phyloP scores from a whole-genome alignment of 2,888 invertebrate genomes.

The Cremastinae sp. region DNA sequence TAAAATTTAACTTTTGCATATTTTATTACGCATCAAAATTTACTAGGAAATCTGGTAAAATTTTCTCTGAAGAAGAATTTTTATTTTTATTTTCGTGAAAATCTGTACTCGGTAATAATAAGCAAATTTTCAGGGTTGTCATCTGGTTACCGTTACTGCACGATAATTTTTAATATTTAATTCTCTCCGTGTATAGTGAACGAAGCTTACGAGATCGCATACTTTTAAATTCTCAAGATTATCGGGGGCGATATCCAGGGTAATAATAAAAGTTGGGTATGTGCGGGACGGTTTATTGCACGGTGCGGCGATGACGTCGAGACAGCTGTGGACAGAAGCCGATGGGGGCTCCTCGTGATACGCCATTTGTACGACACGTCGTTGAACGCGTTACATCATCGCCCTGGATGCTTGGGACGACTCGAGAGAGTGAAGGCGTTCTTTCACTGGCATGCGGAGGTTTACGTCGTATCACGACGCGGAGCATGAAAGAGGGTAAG shows the following conservation, averaged over 20 bases:
- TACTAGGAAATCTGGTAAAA: too few relatives aligned
- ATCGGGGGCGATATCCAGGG: slow-evolving; percentile 1
- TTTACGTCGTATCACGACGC: slow-evolving; percentile 34
- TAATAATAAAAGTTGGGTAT: slow-evolving; percentile 7
- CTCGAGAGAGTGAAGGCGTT: slow-evolving; percentile 28
- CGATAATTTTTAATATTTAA: too few relatives aligned
- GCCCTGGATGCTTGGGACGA: slow-evolving; percentile 28
- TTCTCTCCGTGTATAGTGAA: too few relatives aligned
- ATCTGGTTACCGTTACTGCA: too few relatives aligned
- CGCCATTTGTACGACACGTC: slow-evolving; percentile 50
- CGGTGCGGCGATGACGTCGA: slow-evolving; percentile 16
- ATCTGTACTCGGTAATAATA: too few relatives aligned
- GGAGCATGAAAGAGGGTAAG: slow-evolving; percentile 16
- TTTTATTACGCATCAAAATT: too few relatives aligned
- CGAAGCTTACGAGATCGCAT: background rate
- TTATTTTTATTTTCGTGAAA: too few relatives aligned
- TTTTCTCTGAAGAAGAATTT: too few relatives aligned
- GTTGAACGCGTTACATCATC: slow-evolving; percentile 36
- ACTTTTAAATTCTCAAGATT: background rate
- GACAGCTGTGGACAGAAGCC: slow-evolving; percentile 7
- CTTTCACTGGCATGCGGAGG: background rate
- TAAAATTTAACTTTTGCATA: too few relatives aligned
- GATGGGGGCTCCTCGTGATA: slow-evolving; percentile 27
- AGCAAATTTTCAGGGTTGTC: too few relatives aligned
- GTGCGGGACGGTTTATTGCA: slow-evolving; percentile 32